Conservation (phyloP, 2,888 invertebrate species). For the Iselma pallidipennis region DNA sequence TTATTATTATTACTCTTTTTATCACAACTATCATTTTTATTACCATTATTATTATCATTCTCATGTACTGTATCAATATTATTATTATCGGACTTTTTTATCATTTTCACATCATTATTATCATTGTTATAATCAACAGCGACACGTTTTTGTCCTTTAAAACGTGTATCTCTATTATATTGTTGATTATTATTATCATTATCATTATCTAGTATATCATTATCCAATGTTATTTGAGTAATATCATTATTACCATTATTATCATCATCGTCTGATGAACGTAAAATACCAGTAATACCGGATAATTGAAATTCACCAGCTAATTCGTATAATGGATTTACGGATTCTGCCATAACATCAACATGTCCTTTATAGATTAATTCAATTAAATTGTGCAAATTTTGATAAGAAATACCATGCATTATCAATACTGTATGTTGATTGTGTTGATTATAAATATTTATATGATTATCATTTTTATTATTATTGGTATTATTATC, state of each 20-base stretch:
- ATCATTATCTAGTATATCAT: no score
- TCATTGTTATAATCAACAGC: constrained; percentile 51
- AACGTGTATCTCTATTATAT: constrained; percentile 52
- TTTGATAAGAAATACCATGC: constrained; percentile 67
- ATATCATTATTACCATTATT: constrained; percentile 40
- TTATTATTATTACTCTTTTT: background rate
- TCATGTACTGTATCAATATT: background rate
- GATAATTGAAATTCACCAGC: constrained; percentile 71
- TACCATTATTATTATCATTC: background rate
- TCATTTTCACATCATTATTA: constrained; percentile 15
- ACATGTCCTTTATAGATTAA: constrained; percentile 75
- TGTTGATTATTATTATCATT: constrained; percentile 24
- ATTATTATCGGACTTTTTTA: constrained; percentile 1
- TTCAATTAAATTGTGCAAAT: constrained; percentile 69
- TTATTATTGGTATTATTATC: no score
- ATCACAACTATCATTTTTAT: background rate
- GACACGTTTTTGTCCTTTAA: constrained; percentile 56
- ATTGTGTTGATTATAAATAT: constrained; percentile 56
- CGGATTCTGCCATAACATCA: constrained; percentile 66
- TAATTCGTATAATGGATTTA: constrained; percentile 67
- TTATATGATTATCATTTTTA: background rate
- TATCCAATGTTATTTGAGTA: no score
- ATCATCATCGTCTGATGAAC: background rate
- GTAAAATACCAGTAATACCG: constrained; percentile 50
- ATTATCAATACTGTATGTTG: constrained; percentile 71